Evolutionary conservation across 2,113 vertebrate genomes (phyloP), one percentile per base, ranked within the genome.

Genomic region (Orientallactaga bullata): DNA sequence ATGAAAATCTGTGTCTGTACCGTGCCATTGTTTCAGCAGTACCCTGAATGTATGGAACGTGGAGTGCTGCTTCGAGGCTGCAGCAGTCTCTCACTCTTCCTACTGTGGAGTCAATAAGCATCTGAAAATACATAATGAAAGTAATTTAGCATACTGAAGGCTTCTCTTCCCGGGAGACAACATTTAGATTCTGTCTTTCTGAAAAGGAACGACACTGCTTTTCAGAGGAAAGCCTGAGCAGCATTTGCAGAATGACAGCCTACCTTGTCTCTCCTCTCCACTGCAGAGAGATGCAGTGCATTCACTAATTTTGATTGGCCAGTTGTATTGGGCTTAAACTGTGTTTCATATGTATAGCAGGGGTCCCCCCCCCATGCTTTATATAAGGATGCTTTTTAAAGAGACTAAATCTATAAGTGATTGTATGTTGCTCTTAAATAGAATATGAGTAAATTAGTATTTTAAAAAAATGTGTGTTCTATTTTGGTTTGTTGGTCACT

Each of bases 231-330:
- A 97, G 98, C 97, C 97, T 96, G 97, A 98, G 98, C 98, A 98
- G 98, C 98, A 98, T 98, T 98, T 98, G 98, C 98, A 97, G 98
- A 98, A 98, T 98, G 98, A 98, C 98, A 98, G 98, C 98, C 98
- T 98, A 98, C 98, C 98, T 98, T 98, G 97, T 98, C 97, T 97
- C 98, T 98, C 98, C 98, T 98, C 98, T 98, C 98, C 98, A 99
- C 99, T 99, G 99, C 99, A 98, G 99, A 99, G 99, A 99, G 99
- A 99, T 99, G 99, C 99, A 98, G 99, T 99, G 99, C 98, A 98
- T 98, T 98, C 98, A 99, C 99, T 98, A 97, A 97, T 99, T 99
- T 98, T 99, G 99, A 99, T 99, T 99, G 99, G 99, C 99, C 98
- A 99, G 98, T 98, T 98, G 98, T 99, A 99, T 98, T 98, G 98